These are phyloP conservation scores for Pilophorus perplexus DNA, from an alignment of 2,888 invertebrate genomes.

Conservation along the genomic window DNA sequence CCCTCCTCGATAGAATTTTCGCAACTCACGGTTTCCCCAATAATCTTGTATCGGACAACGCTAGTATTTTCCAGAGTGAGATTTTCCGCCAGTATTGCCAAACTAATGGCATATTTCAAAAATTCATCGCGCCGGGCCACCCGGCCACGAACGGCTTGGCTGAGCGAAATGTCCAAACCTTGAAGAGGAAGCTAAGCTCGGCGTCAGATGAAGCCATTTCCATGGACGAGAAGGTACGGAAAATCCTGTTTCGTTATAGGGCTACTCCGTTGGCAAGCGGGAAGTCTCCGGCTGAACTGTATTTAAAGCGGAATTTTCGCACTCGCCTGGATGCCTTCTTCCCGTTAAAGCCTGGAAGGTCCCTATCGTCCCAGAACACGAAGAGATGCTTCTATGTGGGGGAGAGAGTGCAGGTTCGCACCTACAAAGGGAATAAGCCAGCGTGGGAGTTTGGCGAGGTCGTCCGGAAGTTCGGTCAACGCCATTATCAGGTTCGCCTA, in stretches of 20 bases:
- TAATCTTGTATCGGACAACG: neutral
- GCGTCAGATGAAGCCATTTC: neutral
- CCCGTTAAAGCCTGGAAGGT: neutral
- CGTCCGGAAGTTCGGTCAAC: neutral
- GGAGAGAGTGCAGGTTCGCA: constrained; percentile 4
- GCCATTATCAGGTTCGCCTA: too few species aligned
- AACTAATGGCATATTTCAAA: too few species aligned
- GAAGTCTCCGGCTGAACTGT: neutral
- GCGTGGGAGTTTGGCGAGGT: neutral
- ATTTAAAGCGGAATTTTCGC: neutral
- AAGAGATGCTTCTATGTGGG: neutral
- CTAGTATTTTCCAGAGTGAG: constrained; percentile 5
- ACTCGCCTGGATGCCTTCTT: neutral
- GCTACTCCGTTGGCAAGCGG: constrained; percentile 7
- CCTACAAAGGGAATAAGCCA: neutral
- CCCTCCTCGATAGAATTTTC: neutral
- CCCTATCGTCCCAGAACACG: neutral
- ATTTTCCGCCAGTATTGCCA: neutral
- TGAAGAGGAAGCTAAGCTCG: neutral
- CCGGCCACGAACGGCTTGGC: too few species aligned
- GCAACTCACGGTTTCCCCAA: too few species aligned
- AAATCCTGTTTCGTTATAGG: neutral
- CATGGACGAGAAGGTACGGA: neutral
- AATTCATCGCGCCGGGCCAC: too few species aligned
- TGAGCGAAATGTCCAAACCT: too few species aligned